Conservation (phyloP, 2,113 vertebrate species). For the Caranx melampygus region DNA sequence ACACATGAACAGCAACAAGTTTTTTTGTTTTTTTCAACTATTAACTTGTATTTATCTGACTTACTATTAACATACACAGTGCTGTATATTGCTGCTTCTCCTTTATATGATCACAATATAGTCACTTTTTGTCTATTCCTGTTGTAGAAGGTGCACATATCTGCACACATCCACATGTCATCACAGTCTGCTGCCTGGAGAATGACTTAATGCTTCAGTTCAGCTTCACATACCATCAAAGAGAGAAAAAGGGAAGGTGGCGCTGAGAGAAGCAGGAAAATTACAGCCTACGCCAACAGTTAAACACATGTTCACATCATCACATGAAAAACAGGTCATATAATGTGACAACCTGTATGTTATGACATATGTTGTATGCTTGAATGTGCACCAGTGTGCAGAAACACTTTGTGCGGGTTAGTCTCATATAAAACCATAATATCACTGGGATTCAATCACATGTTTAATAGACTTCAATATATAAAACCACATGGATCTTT, state of each 20-base stretch:
- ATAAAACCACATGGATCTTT: background rate
- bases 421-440: background rate
- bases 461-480: background rate
- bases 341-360: background rate
- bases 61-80: too few relatives aligned
- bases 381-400: background rate
- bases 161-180: too few relatives aligned
- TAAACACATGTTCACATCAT: slow-evolving; percentile 25
- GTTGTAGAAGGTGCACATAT: too few relatives aligned
- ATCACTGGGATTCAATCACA: too few relatives aligned
- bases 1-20: too few relatives aligned
- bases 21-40: too few relatives aligned
- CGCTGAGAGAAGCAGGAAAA: background rate
- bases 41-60: too few relatives aligned
- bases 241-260: background rate
- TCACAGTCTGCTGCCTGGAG: too few relatives aligned
- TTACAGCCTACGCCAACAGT: background rate
- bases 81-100: too few relatives aligned
- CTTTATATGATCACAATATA: too few relatives aligned
- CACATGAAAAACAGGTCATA: background rate
- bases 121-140: too few relatives aligned
- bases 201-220: background rate
- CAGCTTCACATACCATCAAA: background rate
- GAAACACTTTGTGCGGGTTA: background rate
- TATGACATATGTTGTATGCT: background rate